Conservation (phyloP, 2,113 vertebrate species). For the Engraulis encrasicolus region DNA sequence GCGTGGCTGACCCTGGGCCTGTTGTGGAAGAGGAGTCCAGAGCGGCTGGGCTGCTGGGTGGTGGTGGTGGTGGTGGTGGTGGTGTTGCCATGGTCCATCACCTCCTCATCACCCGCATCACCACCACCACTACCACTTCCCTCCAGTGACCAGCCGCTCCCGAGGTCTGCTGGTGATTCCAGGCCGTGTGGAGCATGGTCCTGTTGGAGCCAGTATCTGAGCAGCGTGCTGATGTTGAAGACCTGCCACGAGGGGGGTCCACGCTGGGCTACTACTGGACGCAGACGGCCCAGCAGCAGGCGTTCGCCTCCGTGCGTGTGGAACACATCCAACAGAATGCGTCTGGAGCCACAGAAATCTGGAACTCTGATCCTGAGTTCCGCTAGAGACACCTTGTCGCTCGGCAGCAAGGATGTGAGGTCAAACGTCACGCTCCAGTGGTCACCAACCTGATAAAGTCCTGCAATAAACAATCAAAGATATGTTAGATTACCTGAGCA, state of each 20-base stretch:
- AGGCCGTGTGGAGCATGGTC: slow-evolving; percentile 38
- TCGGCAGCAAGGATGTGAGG: slow-evolving; percentile 80
- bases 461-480: slow-evolving; percentile 63
- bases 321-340: slow-evolving; percentile 77
- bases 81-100: not conserved
- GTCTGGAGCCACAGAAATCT: slow-evolving; percentile 46
- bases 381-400: slow-evolving; percentile 77
- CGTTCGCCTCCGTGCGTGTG: slow-evolving; percentile 62
- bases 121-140: no score
- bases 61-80: no score
- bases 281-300: not conserved
- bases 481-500: not conserved
- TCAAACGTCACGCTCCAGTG: slow-evolving; percentile 83
- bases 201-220: slow-evolving; percentile 76
- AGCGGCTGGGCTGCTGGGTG: slow-evolving; percentile 43
- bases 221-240: slow-evolving; percentile 79
- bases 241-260: slow-evolving; percentile 78
- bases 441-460: slow-evolving; percentile 72
- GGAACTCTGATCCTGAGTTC: slow-evolving; percentile 79
- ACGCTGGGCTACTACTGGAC: slow-evolving; percentile 28
- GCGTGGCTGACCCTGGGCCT: slow-evolving; percentile 56
- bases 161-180: slow-evolving; percentile 38
- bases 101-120: no score
- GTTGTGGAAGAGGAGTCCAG: slow-evolving; percentile 54
- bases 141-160: slow-evolving; percentile 45